phyloP scores from a whole-genome alignment of 2,797 vertebrate species.

The Pseudochirops cupreus region DNA sequence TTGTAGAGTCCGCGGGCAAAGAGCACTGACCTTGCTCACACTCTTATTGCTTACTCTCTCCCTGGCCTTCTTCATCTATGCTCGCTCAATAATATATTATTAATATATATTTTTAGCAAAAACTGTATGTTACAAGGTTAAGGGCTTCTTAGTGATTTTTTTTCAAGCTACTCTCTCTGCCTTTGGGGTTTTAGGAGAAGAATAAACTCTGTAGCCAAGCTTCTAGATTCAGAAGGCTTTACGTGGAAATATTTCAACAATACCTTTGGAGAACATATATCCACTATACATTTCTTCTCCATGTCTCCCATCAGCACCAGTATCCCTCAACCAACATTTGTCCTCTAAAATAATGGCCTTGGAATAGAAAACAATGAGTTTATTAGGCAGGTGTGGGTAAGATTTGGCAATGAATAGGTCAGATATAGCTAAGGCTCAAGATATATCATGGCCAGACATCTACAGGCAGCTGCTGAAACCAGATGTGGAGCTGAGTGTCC shows the following conservation, averaged over 20 bases:
- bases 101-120: constrained; percentile 98
- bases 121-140: constrained; percentile 95
- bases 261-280: constrained; percentile 56
- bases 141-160: constrained; percentile 89
- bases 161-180: constrained; percentile 79
- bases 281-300: constrained; percentile 15
- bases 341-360: not conserved
- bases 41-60: constrained; percentile 95
- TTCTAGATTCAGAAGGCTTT: constrained; percentile 81
- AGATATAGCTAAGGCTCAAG: not conserved
- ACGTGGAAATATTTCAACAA: constrained; percentile 66
- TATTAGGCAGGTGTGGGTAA: not conserved
- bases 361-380: constrained; percentile 47
- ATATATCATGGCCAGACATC: not conserved
- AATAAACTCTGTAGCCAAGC: constrained; percentile 77
- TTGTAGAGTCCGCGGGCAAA: constrained; percentile 97
- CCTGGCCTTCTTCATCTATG: constrained; percentile 91
- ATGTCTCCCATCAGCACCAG: not conserved
- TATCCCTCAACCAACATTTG: not conserved
- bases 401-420: not conserved
- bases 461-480: not conserved
- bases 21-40: constrained; percentile 95
- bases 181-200: constrained; percentile 80
- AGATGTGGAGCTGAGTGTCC: not conserved
- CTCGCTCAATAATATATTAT: constrained; percentile 99